These are phyloP conservation scores for Alectura lathami DNA, from an alignment of 2,113 vertebrate genomes.

Conservation along the genomic window DNA sequence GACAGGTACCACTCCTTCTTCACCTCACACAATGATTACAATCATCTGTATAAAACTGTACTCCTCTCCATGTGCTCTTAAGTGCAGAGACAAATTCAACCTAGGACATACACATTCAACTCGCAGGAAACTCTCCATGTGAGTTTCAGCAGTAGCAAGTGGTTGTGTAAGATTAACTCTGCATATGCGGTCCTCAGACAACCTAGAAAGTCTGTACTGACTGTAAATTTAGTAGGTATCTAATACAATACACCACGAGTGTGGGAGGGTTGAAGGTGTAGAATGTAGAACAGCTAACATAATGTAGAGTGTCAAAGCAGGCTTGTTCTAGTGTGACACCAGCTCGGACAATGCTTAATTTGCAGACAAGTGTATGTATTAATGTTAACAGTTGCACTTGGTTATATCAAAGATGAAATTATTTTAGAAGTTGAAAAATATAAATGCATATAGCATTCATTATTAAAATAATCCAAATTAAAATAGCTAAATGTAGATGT, in stretches of 20 bases:
- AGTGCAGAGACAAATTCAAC: background rate
- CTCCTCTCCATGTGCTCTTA: background rate
- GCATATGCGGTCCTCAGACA: background rate
- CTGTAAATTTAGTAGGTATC: background rate
- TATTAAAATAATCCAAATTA: background rate
- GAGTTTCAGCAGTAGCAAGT: background rate
- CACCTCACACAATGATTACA: background rate
- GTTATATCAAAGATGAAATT: background rate
- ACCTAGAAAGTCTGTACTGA: background rate
- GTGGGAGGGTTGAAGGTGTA: background rate
- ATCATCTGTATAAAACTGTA: background rate
- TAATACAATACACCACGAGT: background rate
- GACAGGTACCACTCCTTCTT: background rate
- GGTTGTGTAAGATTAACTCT: background rate
- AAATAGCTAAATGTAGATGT: background rate
- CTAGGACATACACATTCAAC: background rate
- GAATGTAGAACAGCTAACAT: background rate
- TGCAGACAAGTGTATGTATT: background rate
- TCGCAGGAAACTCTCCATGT: background rate
- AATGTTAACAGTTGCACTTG: background rate
- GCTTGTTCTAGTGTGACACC: background rate
- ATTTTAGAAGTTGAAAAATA: background rate
- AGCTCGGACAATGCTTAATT: background rate
- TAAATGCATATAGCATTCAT: background rate
- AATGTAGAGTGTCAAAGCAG: background rate